Evolutionary conservation across 2,797 vertebrate genomes (phyloP).

Genomic region (Sciaenops ocellatus): DNA sequence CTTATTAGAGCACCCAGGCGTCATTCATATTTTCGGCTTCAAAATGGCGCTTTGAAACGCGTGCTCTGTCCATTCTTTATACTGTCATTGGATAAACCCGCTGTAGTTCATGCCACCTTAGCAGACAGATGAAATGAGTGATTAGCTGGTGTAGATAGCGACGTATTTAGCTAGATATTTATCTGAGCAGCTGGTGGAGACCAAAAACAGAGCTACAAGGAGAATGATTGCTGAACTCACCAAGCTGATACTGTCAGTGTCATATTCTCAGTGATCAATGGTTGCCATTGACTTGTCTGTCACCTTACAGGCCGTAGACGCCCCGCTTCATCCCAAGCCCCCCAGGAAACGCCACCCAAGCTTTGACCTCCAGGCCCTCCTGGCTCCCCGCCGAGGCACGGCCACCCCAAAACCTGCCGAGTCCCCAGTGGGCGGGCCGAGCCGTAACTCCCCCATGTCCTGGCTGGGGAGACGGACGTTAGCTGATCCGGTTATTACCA

Average conservation of each 20-base stretch:
- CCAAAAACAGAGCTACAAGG: background rate
- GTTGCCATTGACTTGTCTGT: background rate
- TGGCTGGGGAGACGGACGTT: slow-evolving; percentile 83
- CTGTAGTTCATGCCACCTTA: too few species aligned
- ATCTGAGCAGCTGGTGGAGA: background rate
- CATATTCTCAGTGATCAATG: too few species aligned
- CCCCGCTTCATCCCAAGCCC: slow-evolving; percentile 80
- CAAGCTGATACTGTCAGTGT: background rate
- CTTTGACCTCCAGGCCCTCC: slow-evolving; percentile 87
- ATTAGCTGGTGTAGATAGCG: too few species aligned
- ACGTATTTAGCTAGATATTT: background rate
- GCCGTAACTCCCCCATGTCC: slow-evolving; percentile 82
- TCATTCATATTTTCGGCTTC: too few species aligned
- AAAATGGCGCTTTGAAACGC: too few species aligned
- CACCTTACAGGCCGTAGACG: slow-evolving; percentile 75
- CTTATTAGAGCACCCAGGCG: too few species aligned
- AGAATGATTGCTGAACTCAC: background rate
- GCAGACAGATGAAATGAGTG: too few species aligned
- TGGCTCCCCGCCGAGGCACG: slow-evolving; percentile 80
- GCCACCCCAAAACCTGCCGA: slow-evolving; percentile 65
- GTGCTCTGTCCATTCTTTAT: too few species aligned
- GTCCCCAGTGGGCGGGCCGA: slow-evolving; percentile 50
- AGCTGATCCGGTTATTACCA: slow-evolving; percentile 84
- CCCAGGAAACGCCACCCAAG: slow-evolving; percentile 87
- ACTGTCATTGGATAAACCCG: too few species aligned